phyloP scores from a whole-genome alignment of 2,888 invertebrate genomes.

The Loripinus fragilis region DNA sequence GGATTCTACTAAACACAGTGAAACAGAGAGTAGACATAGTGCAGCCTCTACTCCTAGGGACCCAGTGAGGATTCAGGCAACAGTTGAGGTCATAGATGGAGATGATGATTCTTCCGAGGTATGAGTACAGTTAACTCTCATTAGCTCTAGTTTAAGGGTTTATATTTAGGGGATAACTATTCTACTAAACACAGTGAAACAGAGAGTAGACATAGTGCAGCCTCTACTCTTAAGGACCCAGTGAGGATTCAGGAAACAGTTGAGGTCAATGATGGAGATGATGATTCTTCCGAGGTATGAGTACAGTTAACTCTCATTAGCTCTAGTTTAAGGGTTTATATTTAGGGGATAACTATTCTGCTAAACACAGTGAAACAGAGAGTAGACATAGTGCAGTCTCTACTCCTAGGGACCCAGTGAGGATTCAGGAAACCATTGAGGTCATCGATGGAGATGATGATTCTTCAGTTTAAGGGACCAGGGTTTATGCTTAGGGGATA shows the following conservation, averaged over 20 bases:
- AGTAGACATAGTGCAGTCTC: slow-evolving; percentile 33
- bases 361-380: slow-evolving; percentile 43
- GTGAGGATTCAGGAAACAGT: background rate
- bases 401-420: slow-evolving; percentile 6
- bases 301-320: no score
- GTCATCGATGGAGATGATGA: slow-evolving; percentile 2
- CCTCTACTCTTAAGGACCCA: slow-evolving; percentile 8
- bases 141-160: no score
- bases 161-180: no score
- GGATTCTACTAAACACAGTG: slow-evolving; percentile 66
- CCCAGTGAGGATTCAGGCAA: background rate
- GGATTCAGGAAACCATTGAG: background rate
- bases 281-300: background rate
- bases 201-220: slow-evolving; percentile 36
- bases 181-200: slow-evolving; percentile 52
- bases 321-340: no score
- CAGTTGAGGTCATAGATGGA: slow-evolving; percentile 9
- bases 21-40: slow-evolving; percentile 35
- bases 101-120: background rate
- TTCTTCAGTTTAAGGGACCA: no score
- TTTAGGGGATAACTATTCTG: no score
- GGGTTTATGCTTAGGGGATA: no score
- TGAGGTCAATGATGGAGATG: slow-evolving; percentile 6
- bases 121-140: no score
- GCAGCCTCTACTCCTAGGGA: slow-evolving; percentile 21